A percentile compares a stretch with the other conserved stretches of the same genome.
Evolutionary conservation across 2,113 vertebrate species (phyloP).

Genomic region (Carollia perspicillata): DNA sequence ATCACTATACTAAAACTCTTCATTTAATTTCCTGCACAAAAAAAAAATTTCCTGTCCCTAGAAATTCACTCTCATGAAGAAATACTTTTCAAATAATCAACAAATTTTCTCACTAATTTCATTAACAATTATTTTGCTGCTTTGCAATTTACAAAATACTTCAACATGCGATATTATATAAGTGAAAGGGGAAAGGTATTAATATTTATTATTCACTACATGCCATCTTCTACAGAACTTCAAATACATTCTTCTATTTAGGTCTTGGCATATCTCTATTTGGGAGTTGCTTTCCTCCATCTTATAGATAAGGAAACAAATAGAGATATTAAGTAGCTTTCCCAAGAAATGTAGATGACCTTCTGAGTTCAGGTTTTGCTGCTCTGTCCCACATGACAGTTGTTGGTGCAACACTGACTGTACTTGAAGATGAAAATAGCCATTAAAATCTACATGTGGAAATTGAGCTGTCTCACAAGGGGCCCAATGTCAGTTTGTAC

Average conservation of each 20-base stretch:
- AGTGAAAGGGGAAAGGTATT: neutral
- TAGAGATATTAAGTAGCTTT: neutral
- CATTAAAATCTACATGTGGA: neutral
- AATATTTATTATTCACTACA: neutral
- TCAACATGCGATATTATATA: neutral
- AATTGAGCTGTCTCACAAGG: neutral
- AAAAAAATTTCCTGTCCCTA: neutral
- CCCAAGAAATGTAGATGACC: neutral
- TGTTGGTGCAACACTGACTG: neutral
- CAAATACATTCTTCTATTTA: neutral
- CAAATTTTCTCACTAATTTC: neutral
- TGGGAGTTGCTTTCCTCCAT: neutral
- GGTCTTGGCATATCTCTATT: neutral
- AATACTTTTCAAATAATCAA: neutral
- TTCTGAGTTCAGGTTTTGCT: neutral
- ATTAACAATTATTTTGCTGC: neutral
- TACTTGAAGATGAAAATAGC: neutral
- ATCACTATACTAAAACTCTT: neutral
- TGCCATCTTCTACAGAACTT: neutral
- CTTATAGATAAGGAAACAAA: neutral
- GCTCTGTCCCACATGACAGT: neutral
- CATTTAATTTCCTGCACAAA: neutral
- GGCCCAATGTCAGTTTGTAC: neutral
- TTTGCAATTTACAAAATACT: neutral
- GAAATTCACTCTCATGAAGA: neutral